phyloP scores from a whole-genome alignment of 2,797 vertebrate species.

The Sparidentex hasta region DNA sequence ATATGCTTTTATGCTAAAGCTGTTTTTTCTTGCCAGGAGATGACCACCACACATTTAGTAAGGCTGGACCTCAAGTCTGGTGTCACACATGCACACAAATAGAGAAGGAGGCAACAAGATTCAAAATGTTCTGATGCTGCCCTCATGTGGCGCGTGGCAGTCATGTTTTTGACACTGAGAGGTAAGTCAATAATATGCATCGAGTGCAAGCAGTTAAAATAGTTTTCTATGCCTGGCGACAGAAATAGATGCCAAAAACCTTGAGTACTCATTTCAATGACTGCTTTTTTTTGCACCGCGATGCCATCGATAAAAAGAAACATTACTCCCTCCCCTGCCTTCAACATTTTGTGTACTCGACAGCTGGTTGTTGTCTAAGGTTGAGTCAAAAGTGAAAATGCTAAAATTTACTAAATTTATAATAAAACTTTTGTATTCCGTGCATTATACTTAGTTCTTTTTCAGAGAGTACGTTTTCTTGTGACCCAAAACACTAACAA shows the following conservation, averaged over 20 bases:
- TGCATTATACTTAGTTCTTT: too few relatives aligned
- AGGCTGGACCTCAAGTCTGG: not conserved
- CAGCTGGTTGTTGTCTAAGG: not conserved
- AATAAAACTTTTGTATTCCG: not conserved
- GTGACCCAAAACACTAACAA: too few relatives aligned
- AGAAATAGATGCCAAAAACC: not conserved
- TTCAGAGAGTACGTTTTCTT: too few relatives aligned
- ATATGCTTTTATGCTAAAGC: not conserved
- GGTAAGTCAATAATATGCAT: not conserved
- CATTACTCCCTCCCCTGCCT: not conserved
- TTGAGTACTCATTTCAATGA: not conserved
- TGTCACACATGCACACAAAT: not conserved
- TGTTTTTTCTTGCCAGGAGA: not conserved
- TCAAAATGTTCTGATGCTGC: not conserved
- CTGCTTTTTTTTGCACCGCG: not conserved
- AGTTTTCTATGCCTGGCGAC: not conserved
- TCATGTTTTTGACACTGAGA: conserved; percentile 1
- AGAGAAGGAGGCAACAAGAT: not conserved
- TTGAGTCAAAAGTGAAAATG: not conserved
- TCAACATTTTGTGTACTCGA: not conserved
- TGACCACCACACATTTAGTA: not conserved
- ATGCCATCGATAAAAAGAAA: not conserved
- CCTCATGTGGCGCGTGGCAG: not conserved
- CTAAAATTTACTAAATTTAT: not conserved
- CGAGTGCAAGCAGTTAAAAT: not conserved